Conservation (phyloP, 2,888 invertebrate species). For the Schizaphis graminum region DNA sequence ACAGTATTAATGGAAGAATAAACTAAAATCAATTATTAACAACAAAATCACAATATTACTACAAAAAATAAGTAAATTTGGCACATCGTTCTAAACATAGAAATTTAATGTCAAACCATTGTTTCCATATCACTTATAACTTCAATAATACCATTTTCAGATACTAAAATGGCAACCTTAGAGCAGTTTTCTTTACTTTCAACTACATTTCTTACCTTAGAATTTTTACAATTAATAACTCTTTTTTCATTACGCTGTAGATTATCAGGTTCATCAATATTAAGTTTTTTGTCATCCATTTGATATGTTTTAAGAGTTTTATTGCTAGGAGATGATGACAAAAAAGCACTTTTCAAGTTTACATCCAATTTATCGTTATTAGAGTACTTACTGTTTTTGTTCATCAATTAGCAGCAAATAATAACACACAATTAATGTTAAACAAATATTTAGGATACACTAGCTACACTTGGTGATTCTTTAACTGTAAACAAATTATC, state of each 20-base stretch:
- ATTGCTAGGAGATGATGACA: conserved; percentile 75
- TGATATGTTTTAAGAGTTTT: conserved; percentile 59
- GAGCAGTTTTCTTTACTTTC: conserved; percentile 73
- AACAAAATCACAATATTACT: neutral
- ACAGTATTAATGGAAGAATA: conserved; percentile 47
- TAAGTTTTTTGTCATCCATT: conserved; percentile 35
- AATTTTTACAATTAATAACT: conserved; percentile 61
- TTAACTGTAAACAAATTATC: neutral
- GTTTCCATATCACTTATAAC: conserved; percentile 85
- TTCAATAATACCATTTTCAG: conserved; percentile 81
- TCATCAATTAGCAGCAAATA: conserved; percentile 68
- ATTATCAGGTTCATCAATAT: conserved; percentile 50
- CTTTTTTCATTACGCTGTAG: conserved; percentile 66
- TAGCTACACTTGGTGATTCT: neutral
- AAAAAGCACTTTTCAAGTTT: conserved; percentile 69
- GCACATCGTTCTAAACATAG: conserved; percentile 16
- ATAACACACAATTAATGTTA: conserved; percentile 66
- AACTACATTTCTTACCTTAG: conserved; percentile 70
- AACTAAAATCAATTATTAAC: neutral
- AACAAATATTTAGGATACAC: conserved; percentile 67
- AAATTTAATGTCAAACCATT: conserved; percentile 73
- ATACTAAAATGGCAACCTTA: conserved; percentile 81
- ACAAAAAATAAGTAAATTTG: conserved; percentile 24
- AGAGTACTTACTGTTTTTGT: conserved; percentile 72
- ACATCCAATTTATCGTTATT: conserved; percentile 69